phyloP scores from a whole-genome alignment of 2,113 vertebrate genomes.

The Larimichthys crocea region DNA sequence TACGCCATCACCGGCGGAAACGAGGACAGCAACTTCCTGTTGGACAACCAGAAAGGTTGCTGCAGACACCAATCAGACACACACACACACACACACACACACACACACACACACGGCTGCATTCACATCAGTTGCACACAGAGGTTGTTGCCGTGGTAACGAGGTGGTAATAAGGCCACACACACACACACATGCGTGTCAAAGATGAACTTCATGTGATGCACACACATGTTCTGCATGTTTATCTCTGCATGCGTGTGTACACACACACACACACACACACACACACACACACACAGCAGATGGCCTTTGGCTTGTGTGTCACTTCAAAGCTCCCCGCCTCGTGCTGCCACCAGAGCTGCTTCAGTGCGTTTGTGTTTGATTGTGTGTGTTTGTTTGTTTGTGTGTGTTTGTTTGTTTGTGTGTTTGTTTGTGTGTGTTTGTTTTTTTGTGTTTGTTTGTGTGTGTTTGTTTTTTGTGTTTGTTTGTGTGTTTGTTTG shows the following conservation, averaged over 20 bases:
- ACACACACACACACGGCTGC: not conserved
- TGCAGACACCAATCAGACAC: not conserved
- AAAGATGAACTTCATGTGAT: conserved; percentile 44
- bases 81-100: conserved; percentile 4
- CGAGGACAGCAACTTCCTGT: conserved; percentile 91
- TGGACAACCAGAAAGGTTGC: conserved; percentile 91
- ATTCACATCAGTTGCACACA: conserved; percentile 2
- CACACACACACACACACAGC: conserved; percentile 42
- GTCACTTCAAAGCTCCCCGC: conserved; percentile 79
- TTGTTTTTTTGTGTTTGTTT: no score
- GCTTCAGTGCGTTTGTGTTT: conserved; percentile 20
- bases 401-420: no score
- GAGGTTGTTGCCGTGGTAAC: conserved; percentile 61
- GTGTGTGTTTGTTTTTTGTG: no score
- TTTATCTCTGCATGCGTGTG: conserved; percentile 38
- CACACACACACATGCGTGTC: conserved; percentile 17
- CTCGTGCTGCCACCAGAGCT: conserved; percentile 68
- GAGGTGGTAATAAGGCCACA: conserved; percentile 39
- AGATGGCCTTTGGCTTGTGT: conserved; percentile 80
- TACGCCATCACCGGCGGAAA: conserved; percentile 91
- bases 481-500: conserved; percentile 30
- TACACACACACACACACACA: conserved; percentile 34
- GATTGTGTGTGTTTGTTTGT: no score
- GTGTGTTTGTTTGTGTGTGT: no score
- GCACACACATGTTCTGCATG: conserved; percentile 44